These are phyloP conservation scores for Gastrophryne carolinensis DNA, from an alignment of 2,797 vertebrate species.

Conservation along the genomic window DNA sequence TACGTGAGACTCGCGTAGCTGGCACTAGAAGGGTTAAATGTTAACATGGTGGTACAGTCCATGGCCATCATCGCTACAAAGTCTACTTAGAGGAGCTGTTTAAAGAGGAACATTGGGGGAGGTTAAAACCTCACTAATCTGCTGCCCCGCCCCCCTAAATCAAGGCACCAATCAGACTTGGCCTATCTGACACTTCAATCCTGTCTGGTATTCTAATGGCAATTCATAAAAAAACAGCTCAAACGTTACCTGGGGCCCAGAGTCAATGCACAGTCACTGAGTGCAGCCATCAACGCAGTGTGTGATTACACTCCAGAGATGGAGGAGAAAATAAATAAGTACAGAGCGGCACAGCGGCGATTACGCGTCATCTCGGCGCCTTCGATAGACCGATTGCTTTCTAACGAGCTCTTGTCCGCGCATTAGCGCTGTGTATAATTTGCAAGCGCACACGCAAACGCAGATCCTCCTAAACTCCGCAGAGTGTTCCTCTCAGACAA, in stretches of 20 bases:
- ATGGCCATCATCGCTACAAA: neutral
- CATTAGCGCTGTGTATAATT: constrained; percentile 43
- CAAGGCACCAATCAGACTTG: neutral
- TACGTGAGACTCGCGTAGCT: too few relatives aligned
- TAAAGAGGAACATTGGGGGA: too few relatives aligned
- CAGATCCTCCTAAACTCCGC: constrained; percentile 51
- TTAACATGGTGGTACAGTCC: too few relatives aligned
- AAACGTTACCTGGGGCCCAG: neutral
- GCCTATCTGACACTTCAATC: neutral
- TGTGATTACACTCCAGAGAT: constrained; percentile 9
- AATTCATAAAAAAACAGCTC: neutral
- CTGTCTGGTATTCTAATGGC: neutral
- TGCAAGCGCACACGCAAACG: constrained; percentile 24
- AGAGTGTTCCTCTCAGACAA: constrained; percentile 50
- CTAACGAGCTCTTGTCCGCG: constrained; percentile 39
- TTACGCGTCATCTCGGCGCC: constrained; percentile 27
- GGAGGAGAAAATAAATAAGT: constrained; percentile 36
- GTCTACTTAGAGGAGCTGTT: neutral
- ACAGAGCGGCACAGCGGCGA: constrained; percentile 9
- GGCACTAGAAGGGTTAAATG: too few relatives aligned
- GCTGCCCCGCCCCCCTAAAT: too few relatives aligned
- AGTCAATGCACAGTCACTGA: neutral
- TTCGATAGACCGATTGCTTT: constrained; percentile 42
- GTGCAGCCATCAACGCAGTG: constrained; percentile 4
- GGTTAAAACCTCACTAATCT: too few relatives aligned